Conservation (phyloP, 2,888 invertebrate species). For the Antheraea assamensis region DNA sequence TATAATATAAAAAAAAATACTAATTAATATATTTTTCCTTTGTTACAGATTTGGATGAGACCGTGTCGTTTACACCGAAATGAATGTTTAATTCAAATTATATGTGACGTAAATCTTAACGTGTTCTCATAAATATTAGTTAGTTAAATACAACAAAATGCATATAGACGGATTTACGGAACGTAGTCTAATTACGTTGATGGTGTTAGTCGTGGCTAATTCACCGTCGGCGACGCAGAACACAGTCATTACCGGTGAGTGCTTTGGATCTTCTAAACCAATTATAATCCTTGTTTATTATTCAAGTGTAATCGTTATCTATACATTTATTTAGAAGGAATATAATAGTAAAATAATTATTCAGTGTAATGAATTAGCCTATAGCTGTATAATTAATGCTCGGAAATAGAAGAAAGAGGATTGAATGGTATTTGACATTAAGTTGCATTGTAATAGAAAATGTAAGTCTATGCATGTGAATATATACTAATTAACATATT, state of each 20-base stretch:
- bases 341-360: too few species aligned
- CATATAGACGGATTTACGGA: constrained; percentile 56
- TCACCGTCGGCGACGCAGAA: constrained; percentile 70
- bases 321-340: neutral
- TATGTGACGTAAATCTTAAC: constrained; percentile 33
- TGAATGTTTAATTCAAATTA: constrained; percentile 43
- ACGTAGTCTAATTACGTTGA: constrained; percentile 60
- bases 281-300: neutral
- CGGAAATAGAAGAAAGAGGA: too few species aligned
- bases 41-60: constrained; percentile 67
- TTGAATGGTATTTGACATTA: too few species aligned
- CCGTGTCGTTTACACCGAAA: constrained; percentile 30
- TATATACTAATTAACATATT: too few species aligned
- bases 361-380: too few species aligned
- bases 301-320: neutral
- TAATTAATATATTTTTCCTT: constrained; percentile 31
- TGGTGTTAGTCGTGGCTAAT: constrained; percentile 59
- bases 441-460: too few species aligned
- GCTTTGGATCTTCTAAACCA: constrained; percentile 16
- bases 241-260: constrained; percentile 62
- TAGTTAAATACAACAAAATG: constrained; percentile 59
- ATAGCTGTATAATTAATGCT: too few species aligned
- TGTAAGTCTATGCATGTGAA: too few species aligned
- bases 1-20: too few species aligned
- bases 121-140: constrained; percentile 36